Evolutionary conservation across 2,888 invertebrate species (phyloP), one percentile per base, ranked within the genome.

Genomic region (Horisme vitalbata): DNA sequence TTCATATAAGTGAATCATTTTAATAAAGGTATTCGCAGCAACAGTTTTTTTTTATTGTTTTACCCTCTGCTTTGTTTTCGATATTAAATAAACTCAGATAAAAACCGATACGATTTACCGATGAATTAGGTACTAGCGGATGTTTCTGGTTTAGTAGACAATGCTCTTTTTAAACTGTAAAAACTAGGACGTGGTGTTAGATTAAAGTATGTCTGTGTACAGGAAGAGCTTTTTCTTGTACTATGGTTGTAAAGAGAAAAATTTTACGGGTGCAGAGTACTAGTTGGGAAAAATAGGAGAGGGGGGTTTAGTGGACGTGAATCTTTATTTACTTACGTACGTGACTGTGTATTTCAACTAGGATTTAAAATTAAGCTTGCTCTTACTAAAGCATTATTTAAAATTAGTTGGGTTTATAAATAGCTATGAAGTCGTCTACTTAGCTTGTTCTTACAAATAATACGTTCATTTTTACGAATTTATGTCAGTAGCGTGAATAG

Each of bases 151-250:
- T 26, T 28, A 35, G 38, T 28, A 5, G 34, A 18, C 21, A 6
- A 0, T 13, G n/a, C n/a, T 18, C 44, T 39, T 39, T 36, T 36
- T 41, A 24, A 43, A 13, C 15, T 38, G 26, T 37, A 47, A 53
- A 58, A 59, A 53, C 43, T 59, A 66, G 66, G 67, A 71, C 71
- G 68, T 63, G 63, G 64, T 55, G 51, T 64, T 62, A 67, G 65
- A 70, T 67, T 48, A 48, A 68, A 66, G 65, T 69, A 74, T 74
- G 75, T 72, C 61, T 44, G 39, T 66, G 65, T 60, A 54, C 55
- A 59, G 66, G 65, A 71, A 76, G 50, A 81, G 86, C 79, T 61
- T 87, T 87, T 84, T 82, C 71, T 62, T 87, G 87, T 87, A 74
- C 68, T 63, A 68, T 49, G 55, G 74, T 69, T 77, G 76, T 84